phyloP scores from a whole-genome alignment of 2,113 vertebrate genomes.

The Desmodus rotundus region DNA sequence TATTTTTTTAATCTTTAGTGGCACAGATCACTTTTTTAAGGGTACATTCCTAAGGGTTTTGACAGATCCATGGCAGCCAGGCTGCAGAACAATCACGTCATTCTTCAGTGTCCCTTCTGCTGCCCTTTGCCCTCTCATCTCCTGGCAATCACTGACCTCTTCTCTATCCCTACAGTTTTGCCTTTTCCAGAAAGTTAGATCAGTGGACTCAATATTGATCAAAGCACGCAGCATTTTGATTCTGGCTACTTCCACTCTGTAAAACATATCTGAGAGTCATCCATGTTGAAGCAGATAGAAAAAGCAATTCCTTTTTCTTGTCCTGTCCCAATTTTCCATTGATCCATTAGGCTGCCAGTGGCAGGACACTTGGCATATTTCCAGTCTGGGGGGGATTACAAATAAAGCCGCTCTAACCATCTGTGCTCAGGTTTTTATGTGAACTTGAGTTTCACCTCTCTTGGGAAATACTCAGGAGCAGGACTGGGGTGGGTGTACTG shows the following conservation, averaged over 20 bases:
- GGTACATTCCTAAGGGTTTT: not conserved
- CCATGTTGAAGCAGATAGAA: not conserved
- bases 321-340: too few relatives aligned
- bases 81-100: not conserved
- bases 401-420: not conserved
- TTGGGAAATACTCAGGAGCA: not conserved
- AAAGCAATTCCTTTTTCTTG: not conserved
- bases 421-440: not conserved
- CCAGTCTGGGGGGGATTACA: not conserved
- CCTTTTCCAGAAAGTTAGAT: not conserved
- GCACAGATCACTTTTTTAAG: not conserved
- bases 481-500: not conserved
- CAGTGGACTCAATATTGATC: not conserved
- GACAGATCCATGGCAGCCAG: accelerated
- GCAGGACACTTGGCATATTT: not conserved
- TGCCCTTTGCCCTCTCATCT: not conserved
- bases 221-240: not conserved
- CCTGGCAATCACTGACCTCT: not conserved
- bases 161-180: not conserved
- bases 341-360: not conserved
- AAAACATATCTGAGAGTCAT: not conserved
- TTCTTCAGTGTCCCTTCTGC: not conserved
- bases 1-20: not conserved
- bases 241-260: not conserved
- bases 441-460: not conserved